Percentiles rank a stretch among this genome's conserved stretches.
Evolutionary conservation across 2,888 invertebrate species (phyloP).

Genomic region (Pseudococcus viburni): DNA sequence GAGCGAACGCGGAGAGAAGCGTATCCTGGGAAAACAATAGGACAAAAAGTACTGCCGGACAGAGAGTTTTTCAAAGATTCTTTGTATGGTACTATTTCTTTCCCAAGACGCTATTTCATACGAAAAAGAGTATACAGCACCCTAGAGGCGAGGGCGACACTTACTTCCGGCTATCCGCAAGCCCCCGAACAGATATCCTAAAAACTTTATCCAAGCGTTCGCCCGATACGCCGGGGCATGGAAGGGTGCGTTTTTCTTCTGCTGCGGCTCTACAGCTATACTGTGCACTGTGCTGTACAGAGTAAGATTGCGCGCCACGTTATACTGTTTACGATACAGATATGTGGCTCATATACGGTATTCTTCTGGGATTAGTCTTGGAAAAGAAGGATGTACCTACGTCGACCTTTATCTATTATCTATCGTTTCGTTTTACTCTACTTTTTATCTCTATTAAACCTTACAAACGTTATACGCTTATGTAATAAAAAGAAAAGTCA

Average conservation of each 20-base stretch:
- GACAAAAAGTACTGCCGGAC: slow-evolving; percentile 65
- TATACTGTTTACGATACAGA: slow-evolving; percentile 63
- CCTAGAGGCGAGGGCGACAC: slow-evolving; percentile 66
- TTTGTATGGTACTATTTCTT: slow-evolving; percentile 58
- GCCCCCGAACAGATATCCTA: slow-evolving; percentile 60
- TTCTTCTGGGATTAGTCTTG: slow-evolving; percentile 40
- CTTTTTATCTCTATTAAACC: slow-evolving; percentile 65
- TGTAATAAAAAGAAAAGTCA: slow-evolving; percentile 63
- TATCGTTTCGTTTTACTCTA: slow-evolving; percentile 62
- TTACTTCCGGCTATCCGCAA: slow-evolving; percentile 66
- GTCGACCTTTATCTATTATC: slow-evolving; percentile 66
- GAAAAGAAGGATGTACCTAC: slow-evolving; percentile 63
- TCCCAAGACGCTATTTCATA: slow-evolving; percentile 67
- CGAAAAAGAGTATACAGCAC: slow-evolving; percentile 65
- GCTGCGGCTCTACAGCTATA: background rate
- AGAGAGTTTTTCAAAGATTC: slow-evolving; percentile 61
- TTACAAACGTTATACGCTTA: slow-evolving; percentile 58
- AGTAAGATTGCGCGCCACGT: slow-evolving; percentile 51
- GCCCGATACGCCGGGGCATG: background rate
- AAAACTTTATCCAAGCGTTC: slow-evolving; percentile 60
- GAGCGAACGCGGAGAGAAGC: slow-evolving; percentile 47
- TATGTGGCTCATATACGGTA: slow-evolving; percentile 59
- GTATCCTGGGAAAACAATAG: slow-evolving; percentile 67
- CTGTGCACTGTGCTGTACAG: background rate
- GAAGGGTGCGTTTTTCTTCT: slow-evolving; percentile 29